Evolutionary conservation across 2,113 vertebrate species (phyloP).

Genomic region (Crypturellus undulatus): DNA sequence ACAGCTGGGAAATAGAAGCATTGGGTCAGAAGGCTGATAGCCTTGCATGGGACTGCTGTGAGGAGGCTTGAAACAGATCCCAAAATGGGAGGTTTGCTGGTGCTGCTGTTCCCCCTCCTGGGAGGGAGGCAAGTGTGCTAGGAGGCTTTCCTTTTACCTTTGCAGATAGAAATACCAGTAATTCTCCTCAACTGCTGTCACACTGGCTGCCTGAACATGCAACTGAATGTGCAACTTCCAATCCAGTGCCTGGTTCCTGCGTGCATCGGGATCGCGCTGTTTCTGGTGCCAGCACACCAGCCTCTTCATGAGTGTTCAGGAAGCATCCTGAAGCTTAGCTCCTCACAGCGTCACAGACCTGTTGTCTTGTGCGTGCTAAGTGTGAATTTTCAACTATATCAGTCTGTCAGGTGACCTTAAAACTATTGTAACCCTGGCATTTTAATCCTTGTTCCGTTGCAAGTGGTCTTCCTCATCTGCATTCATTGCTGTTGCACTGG

Average conservation of each 20-base stretch:
- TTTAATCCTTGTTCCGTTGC: slow-evolving; percentile 1
- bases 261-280: not conserved
- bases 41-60: not conserved
- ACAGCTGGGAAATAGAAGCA: not conserved
- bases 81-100: not conserved
- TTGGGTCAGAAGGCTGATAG: not conserved
- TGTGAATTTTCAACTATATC: not conserved
- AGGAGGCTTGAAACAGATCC: not conserved
- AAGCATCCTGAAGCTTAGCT: not conserved
- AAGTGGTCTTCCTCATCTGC: not conserved
- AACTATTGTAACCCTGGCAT: not conserved
- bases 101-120: not conserved
- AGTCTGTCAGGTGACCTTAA: slow-evolving; percentile 1
- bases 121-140: not conserved
- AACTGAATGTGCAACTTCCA: not conserved
- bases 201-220: not conserved
- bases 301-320: not conserved
- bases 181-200: not conserved
- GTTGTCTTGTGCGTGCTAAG: slow-evolving; percentile 6
- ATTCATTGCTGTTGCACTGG: slow-evolving; percentile 11
- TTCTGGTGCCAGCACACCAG: not conserved
- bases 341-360: not conserved
- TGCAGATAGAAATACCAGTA: not conserved
- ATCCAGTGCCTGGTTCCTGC: not conserved
- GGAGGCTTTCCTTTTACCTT: not conserved